Percentiles rank a stretch among this genome's conserved stretches.
These are phyloP conservation scores for Cydia amplana DNA, from an alignment of 1,140 invertebrate species.

Conservation along the genomic window DNA sequence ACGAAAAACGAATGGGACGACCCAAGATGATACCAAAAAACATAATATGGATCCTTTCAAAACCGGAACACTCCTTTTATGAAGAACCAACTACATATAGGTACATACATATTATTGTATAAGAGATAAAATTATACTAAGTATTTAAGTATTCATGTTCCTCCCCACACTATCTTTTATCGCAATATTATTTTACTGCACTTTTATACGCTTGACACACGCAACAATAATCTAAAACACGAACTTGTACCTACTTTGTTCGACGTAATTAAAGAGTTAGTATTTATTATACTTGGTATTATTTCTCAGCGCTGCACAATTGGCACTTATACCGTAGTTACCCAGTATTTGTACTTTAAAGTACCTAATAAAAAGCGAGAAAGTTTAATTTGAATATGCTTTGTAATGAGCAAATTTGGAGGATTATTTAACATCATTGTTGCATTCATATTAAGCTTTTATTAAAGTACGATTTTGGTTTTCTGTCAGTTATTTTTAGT, in stretches of 20 bases:
- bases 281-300: background rate
- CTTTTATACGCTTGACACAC: conserved; percentile 9
- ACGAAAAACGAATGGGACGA: too few species aligned
- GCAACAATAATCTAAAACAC: background rate
- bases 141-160: background rate
- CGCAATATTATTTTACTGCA: conserved; percentile 5
- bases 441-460: too few species aligned
- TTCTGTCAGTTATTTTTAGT: too few species aligned
- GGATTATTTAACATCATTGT: too few species aligned
- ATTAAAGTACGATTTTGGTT: too few species aligned
- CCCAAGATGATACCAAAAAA: too few species aligned
- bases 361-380: background rate
- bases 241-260: background rate
- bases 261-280: background rate
- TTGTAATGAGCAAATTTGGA: too few species aligned
- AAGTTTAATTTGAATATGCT: background rate
- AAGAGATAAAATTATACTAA: background rate
- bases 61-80: too few species aligned
- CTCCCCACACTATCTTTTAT: background rate
- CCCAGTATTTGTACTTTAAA: background rate
- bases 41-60: too few species aligned
- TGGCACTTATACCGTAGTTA: too few species aligned
- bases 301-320: background rate
- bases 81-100: too few species aligned
- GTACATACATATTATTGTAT: too few species aligned